Evolutionary conservation across 2,888 invertebrate genomes (phyloP), one percentile per base, ranked within the genome.

Genomic region (Micropterix aruncella): DNA sequence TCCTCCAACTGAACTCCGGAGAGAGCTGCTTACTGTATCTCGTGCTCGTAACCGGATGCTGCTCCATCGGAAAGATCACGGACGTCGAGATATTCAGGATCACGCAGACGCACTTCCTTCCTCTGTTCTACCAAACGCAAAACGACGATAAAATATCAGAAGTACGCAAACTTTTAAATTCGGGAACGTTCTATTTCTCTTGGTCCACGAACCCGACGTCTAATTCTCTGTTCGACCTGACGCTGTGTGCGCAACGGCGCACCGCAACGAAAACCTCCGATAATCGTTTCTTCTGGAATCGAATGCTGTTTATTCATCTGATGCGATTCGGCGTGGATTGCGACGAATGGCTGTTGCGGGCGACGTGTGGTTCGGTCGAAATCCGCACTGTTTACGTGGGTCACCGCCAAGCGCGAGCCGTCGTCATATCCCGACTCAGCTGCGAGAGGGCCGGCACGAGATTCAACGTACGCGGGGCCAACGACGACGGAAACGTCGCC

Each of bases 141-240:
- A 71, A 71, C 37, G 77, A 78, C 54, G 78, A 78, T 53, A 74
- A 73, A 58, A 75, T 77, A 15, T 66, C 73, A 37, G 78, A 78
- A 56, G 75, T 78, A 14, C 79, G 91, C 50, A 94, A 95, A 63
- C 70, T 99, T 44, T 72, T 99, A 2, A 95, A 93, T 61, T 95
- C 96, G n/a, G 97, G 97, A 9, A 95, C 94, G 36, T 97, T 97
- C 64, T 99, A 99, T 62, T 99, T 99, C 64, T 87, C 95, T 0
- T 89, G 88, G 85, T 77, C 78, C 38, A 61, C 70, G 38, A 70
- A 72, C 2, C 67, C 65, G 58, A 53, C 52, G 27, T 65, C 61
- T 54, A 62, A 64, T 43, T 46, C 48, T 7, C 73, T 81, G 41
- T 80, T 94, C 59, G 97, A 99, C 71, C 78, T 99, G 47, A 97